Evolutionary conservation across 2,888 invertebrate species (phyloP), one percentile per base, ranked within the genome.

Genomic region (Caenorhabditis sulstoni): DNA sequence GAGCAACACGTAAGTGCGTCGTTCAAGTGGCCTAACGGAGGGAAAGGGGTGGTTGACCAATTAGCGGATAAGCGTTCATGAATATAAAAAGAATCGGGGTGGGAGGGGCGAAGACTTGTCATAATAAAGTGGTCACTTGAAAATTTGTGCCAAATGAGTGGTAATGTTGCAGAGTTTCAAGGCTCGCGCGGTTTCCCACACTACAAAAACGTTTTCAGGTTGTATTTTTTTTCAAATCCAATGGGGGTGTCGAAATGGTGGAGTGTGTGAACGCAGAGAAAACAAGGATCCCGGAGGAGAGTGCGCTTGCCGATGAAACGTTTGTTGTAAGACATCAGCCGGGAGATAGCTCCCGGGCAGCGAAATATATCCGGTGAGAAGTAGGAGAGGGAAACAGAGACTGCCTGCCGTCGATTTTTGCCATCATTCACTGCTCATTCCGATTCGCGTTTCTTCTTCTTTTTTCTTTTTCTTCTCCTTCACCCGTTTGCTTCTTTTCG

Each of bases 301-400:
- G 61, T 57, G 64, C 62, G 71, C 71, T 50, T 64, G 55, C 41
- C 47, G 57, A 49, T 44, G 49, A 64, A 73, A 70, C 70, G 61
- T 58, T 61, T 73, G 74, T 67, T 67, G 75, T 67, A 67, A 67
- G 75, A 59, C 67, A 61, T 62, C 66, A 67, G 61, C 55, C 50
- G 73, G 73, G 73, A 64, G 64, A 73, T 64, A 73, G 62, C 71
- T 37, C 62, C 57, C 57, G 71, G 57, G 70, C 62, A 73, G 29
- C 73, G 29, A 73, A 73, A 73, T 73, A 65, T 73, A 73, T 73
- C 73, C 73, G 73, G 73, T 71, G 73, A 73, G 73, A n/a, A n/a
- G n/a, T n/a, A n/a, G n/a, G n/a, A 64, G 61, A 61, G 57, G 20
- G 62, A 44, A 47, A 20, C 11, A 8, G 53, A 53, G 53, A 45